Percentiles rank a stretch among this genome's conserved stretches.
Conservation (phyloP, 2,888 invertebrate genomes). For the Diogma glabrata region DNA sequence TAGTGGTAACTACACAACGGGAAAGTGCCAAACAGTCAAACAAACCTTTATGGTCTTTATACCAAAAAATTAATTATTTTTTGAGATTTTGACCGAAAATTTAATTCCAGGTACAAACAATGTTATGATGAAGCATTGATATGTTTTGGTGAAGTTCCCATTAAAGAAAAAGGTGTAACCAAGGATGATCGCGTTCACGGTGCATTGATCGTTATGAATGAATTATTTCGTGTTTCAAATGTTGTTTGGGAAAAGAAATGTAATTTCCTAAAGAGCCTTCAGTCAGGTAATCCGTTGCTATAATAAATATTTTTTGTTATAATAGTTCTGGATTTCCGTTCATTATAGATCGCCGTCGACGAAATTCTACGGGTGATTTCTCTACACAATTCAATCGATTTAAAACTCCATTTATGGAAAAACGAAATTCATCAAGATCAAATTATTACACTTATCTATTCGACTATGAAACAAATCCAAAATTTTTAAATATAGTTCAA, state of each 20-base stretch:
- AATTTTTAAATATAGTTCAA: slow-evolving; percentile 44
- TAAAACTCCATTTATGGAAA: slow-evolving; percentile 37
- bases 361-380: slow-evolving; percentile 24
- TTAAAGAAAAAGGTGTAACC: slow-evolving; percentile 64
- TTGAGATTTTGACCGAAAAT: no score
- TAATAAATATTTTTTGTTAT: no score
- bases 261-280: slow-evolving; percentile 53
- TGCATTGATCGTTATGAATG: slow-evolving; percentile 84
- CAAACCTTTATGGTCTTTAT: slow-evolving; percentile 84
- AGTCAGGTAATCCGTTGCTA: slow-evolving; percentile 27
- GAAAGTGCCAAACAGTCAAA: slow-evolving; percentile 90
- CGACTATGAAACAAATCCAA: slow-evolving; percentile 27
- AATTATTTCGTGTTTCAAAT: slow-evolving; percentile 83
- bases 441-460: slow-evolving; percentile 19
- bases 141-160: slow-evolving; percentile 56
- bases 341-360: slow-evolving; percentile 37
- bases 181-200: slow-evolving; percentile 89
- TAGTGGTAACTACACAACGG: slow-evolving; percentile 89
- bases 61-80: no score
- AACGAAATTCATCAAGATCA: slow-evolving; percentile 27
- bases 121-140: slow-evolving; percentile 83
- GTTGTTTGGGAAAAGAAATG: slow-evolving; percentile 75
- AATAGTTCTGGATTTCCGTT: slow-evolving; percentile 10
- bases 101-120: no score
- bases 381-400: slow-evolving; percentile 32